phyloP scores from a whole-genome alignment of 2,113 vertebrate species.

The Carassius carassius region DNA sequence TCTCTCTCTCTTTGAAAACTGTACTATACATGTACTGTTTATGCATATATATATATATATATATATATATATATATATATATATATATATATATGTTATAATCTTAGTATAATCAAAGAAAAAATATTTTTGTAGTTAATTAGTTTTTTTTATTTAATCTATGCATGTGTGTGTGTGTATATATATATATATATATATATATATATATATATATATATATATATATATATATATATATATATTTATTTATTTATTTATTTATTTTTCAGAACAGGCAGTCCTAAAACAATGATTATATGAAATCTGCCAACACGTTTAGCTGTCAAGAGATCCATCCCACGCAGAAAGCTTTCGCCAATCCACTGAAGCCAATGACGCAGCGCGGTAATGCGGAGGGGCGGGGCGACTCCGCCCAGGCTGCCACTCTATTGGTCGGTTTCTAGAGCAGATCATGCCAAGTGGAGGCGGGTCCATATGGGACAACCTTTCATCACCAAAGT shows the following conservation, averaged over 20 bases:
- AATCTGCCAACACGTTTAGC: neutral
- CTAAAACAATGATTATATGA: neutral
- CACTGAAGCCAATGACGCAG: constrained; percentile 61
- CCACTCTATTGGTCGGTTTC: constrained; percentile 38
- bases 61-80: too few relatives aligned
- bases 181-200: too few relatives aligned
- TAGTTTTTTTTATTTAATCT: too few relatives aligned
- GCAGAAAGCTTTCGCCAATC: constrained; percentile 43
- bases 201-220: too few relatives aligned
- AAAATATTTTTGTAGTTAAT: neutral
- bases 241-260: too few relatives aligned
- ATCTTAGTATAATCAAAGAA: neutral
- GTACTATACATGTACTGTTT: too few relatives aligned
- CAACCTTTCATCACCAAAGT: constrained; percentile 30
- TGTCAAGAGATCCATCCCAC: constrained; percentile 58
- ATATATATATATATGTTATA: too few relatives aligned
- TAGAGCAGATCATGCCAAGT: constrained; percentile 29
- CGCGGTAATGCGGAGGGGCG: constrained; percentile 19
- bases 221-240: too few relatives aligned
- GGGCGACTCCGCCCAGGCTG: constrained; percentile 64
- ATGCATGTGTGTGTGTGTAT: too few relatives aligned
- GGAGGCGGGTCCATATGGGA: constrained; percentile 40
- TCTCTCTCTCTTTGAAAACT: too few relatives aligned
- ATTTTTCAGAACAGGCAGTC: neutral
- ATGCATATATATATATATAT: too few relatives aligned